Evolutionary conservation across 2,888 invertebrate genomes (phyloP), one percentile per base, ranked within the genome.

Genomic region (Dryocosmus kuriphilus): DNA sequence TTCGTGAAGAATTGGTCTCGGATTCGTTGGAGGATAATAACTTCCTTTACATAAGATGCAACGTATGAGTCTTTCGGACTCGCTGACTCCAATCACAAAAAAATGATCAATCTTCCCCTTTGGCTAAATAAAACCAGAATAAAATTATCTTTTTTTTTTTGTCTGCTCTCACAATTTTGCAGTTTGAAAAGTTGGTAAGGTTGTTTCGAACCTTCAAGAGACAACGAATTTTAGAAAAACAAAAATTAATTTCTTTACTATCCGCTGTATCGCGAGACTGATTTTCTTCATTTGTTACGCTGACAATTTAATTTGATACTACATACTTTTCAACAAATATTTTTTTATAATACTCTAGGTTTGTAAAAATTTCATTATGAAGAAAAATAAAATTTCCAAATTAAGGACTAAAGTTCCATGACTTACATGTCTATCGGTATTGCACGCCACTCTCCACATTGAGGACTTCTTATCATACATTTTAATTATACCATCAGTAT

Each of bases 41-140:
- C 95, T 94, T n/a, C 98, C 98, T 89, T 97, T 96, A 87, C 98
- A 99, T 75, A 96, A 93, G 35, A 98, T 95, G 19, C 96, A 97
- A 60, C 97, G 94, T 7, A 98, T 93, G 76, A 94, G 95, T 90
- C 97, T 96, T 22, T 94, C 94, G 0, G 93, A 93, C 92, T 98
- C 98, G 82, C 95, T 95, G 0, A 98, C 92, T 81, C 97, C 94
- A 55, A 96, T 94, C 61, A 97, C 92, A 89, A 96, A 97, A 88
- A 95, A 96, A 85, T 95, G 94, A 88, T 97, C 96, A 7, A 94
- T 94, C 81, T 94, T 94, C 73, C 95, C 95, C 88, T 94, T 94
- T 65, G 92, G 91, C 94, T 94, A 85, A 78, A 90, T 89, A 62
- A 76, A 41, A 75, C 61, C 24, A 75, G 62, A 24, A 61, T 14